A percentile compares a stretch with the other conserved stretches of the same genome.
Evolutionary conservation across 2,113 vertebrate species (phyloP).

Genomic region (Apistogramma diplotaenia): DNA sequence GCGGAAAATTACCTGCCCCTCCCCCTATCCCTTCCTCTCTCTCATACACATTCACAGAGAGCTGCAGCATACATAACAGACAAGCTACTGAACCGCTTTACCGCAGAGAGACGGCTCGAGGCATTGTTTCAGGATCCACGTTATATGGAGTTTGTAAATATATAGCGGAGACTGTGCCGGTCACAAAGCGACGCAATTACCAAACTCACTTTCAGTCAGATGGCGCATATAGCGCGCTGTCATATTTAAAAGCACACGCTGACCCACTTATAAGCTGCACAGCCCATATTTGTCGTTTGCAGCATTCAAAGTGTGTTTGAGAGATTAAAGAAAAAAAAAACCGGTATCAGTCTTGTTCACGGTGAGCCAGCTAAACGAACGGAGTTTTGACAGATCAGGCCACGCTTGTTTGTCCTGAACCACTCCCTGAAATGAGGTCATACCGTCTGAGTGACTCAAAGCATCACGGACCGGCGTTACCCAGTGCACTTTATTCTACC

Average conservation of each 20-base stretch:
- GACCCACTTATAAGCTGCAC: conserved; percentile 58
- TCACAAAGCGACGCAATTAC: background rate
- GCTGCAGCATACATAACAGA: conserved; percentile 49
- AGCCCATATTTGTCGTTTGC: background rate
- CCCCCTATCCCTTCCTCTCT: conserved; percentile 50
- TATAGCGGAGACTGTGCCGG: background rate
- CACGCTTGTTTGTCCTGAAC: conserved; percentile 46
- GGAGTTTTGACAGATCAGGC: conserved; percentile 19
- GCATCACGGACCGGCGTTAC: conserved; percentile 9
- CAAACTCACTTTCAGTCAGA: conserved; percentile 11
- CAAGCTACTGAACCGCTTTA: conserved; percentile 34
- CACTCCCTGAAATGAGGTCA: conserved; percentile 72
- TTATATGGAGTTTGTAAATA: background rate
- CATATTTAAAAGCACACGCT: conserved; percentile 62
- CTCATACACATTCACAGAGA: conserved; percentile 42
- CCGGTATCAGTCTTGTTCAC: background rate
- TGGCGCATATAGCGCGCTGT: conserved; percentile 21
- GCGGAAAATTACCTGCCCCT: conserved; percentile 79
- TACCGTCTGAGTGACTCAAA: conserved; percentile 38
- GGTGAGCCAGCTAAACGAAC: conserved; percentile 2
- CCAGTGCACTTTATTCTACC: background rate
- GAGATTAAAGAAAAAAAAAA: background rate
- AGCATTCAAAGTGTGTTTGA: background rate
- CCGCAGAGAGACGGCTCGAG: conserved; percentile 39
- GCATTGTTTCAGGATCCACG: conserved; percentile 43